Percentiles rank a stretch among this genome's conserved stretches.
Evolutionary conservation across 2,888 invertebrate species (phyloP).

Genomic region (Conomelus anceps): DNA sequence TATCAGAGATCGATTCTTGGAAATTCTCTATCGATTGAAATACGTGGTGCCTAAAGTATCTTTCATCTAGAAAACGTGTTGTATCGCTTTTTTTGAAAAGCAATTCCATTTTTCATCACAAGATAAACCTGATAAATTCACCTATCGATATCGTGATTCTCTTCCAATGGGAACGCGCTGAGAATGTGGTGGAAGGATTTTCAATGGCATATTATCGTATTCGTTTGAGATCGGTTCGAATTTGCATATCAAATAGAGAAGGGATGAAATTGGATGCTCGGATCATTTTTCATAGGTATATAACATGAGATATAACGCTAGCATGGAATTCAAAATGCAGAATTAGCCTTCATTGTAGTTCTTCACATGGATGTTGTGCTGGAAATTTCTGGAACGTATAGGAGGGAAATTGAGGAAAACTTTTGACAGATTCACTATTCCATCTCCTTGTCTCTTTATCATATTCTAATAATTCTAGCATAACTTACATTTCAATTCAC

Average conservation of each 20-base stretch:
- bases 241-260: background rate
- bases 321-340: background rate
- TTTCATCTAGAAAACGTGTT: background rate
- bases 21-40: background rate
- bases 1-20: background rate
- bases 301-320: background rate
- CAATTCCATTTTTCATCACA: background rate
- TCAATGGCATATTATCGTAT: background rate
- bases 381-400: background rate
- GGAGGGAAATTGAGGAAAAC: background rate
- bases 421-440: background rate
- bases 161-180: background rate
- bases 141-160: background rate
- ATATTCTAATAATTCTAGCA: no score
- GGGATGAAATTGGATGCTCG: background rate
- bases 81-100: background rate
- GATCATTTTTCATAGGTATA: background rate
- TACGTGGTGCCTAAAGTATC: background rate
- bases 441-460: background rate
- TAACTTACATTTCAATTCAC: no score
- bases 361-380: background rate
- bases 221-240: background rate
- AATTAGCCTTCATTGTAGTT: background rate
- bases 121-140: background rate
- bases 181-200: background rate